Base-by-base conservation (phyloP, 2,113 vertebrate genomes). In the Brienomyrus brachyistius region DNA sequence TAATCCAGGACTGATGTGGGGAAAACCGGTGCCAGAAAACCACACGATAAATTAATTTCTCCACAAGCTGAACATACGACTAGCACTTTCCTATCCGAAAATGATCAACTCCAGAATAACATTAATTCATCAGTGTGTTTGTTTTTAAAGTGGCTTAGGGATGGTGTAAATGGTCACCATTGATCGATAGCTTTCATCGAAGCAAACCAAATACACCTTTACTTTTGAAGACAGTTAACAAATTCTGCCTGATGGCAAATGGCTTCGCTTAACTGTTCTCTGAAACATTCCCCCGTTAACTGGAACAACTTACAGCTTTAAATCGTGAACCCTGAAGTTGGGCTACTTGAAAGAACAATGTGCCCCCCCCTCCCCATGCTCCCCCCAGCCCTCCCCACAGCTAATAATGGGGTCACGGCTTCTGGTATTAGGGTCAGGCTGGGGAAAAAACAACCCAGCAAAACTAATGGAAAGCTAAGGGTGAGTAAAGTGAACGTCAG, bases 401-500 rank as follows among this genome's bases (percentile, higher is more conserved):
- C 51, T 59, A 52, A 92, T 92, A 94, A 94, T 92, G 90, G 91
- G 93, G 94, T 93, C 92, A n/a, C 82, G 93, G 93, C 94, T 94
- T 92, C 83, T 94, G 93, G 87, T 90, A 89, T 90, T 89, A 86
- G 92, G 95, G 95, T 95, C 94, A 95, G 90, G 94, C 92, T 92
- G 94, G 92, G 95, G 94, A 94, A 91, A 92, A 91, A 93, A 91
- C 92, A 90, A 92, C 74, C 91, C 93, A 88, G 92, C 93, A 92
- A 88, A 88, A 52, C 31, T 83, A 45, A 86, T 86, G 86, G 80
- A 90, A 91, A 91, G 83, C 93, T 90, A 92, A 88, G 48, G 93
- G 94, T 94, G 92, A 82, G 13, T 40, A 82, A 82, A 82, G 15
- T 15, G 74, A 80, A 43, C 17, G 27, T 11, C 59, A 66, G 23